Conservation (phyloP, 53 echinoderm and acorn worm genomes). For the Holothuria scabra region DNA sequence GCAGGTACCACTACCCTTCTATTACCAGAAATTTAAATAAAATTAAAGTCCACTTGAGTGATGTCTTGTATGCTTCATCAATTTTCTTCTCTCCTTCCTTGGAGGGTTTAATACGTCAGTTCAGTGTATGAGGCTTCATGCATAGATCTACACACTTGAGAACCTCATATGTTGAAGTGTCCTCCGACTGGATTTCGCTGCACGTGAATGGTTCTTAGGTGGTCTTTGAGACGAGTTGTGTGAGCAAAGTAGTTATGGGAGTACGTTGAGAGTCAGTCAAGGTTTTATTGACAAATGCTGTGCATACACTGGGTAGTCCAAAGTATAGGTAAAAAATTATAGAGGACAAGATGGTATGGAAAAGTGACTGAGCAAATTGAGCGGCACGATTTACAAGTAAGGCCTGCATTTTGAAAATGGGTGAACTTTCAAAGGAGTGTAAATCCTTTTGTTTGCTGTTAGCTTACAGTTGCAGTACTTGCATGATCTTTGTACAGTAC, state of each 20-base stretch:
- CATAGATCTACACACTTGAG: not conserved
- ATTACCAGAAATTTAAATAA: constrained; percentile 33
- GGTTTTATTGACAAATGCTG: constrained; percentile 4
- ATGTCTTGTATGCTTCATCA: constrained; percentile 11
- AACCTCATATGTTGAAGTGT: constrained; percentile 32
- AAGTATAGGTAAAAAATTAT: too few relatives aligned
- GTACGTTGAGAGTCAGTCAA: constrained; percentile 34
- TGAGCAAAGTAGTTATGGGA: constrained; percentile 25
- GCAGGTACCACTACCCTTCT: constrained; percentile 13
- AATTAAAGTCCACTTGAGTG: constrained; percentile 39
- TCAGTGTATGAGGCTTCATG: constrained; percentile 24
- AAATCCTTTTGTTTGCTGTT: too few relatives aligned
- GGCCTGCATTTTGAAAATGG: too few relatives aligned
- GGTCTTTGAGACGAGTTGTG: constrained; percentile 11
- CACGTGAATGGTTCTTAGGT: constrained; percentile 46
- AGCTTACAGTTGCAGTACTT: too few relatives aligned
- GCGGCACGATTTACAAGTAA: too few relatives aligned
- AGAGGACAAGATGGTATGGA: too few relatives aligned
- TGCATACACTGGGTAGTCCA: too few relatives aligned
- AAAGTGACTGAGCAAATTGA: too few relatives aligned
- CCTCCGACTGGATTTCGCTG: constrained; percentile 41
- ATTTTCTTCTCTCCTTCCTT: constrained; percentile 22
- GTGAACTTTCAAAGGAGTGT: too few relatives aligned
- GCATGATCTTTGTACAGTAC: too few relatives aligned
- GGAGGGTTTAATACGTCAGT: constrained; percentile 25